Base-by-base conservation (phyloP, 2,113 vertebrate species). In the Myotis lucifugus region DNA sequence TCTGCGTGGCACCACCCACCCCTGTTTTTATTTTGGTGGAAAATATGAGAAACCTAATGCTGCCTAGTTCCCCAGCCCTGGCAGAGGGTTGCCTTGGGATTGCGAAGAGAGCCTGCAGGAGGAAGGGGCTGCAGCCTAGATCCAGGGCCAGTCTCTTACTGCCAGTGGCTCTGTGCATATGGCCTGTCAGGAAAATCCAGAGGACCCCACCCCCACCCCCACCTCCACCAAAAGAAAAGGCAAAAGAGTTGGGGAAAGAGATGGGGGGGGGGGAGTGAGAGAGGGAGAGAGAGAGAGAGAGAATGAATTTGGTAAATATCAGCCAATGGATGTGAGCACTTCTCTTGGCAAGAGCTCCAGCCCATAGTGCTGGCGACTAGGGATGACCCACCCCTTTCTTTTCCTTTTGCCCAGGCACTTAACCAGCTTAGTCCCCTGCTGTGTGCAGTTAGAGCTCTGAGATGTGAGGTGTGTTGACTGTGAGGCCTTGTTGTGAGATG, bases 401-500 rank as follows among this genome's bases (percentile, higher is more conserved):
- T 61, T 15, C 8, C 66, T 34, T 19, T 8, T 2, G 5, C 32
- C 2, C 64, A 5, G 29, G 52, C 77, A 11, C 42, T 91, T 5
- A 56, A 0, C 82, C 13, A 40, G 61, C 85, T 8, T 4, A 0
- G 76, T 42, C 48, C 32, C 32, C 0, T 3, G 76, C 95, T n/a
- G 34, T 10, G 59, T 3, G 42, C 94, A 54, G 0, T 89, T 25
- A 19, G 0, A 27, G 94, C 0, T 0, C 86, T 0, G 67, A 67
- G 94, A 3, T 74, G 89, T 78, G 66, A 97, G 96, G 72, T 37
- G 67, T 91, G 95, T 90, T 79, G 96, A 86, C 97, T 90, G 34
- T 4, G 34, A 96, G 97, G 92, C 97, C 96, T 97, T 91, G 97
- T 54, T 92, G 90, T 50, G 92, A 87, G 95, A 37, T 6, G 97